A percentile compares a stretch with the other conserved stretches of the same genome.
Evolutionary conservation across 2,888 invertebrate species (phyloP).

Genomic region (Limnephilus rhombicus): DNA sequence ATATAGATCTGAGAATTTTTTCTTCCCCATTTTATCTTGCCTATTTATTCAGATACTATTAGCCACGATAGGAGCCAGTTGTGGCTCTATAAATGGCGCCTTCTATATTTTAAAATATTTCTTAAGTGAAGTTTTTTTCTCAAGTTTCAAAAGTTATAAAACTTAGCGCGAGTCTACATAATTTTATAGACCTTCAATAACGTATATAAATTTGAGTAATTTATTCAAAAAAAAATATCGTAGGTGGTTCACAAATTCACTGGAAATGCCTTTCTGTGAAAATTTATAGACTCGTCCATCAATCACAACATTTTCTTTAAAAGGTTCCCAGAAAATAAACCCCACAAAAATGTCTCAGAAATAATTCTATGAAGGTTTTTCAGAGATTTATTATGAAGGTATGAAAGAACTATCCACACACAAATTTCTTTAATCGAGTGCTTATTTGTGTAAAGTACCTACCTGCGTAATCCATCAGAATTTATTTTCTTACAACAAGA

Average conservation of each 20-base stretch:
- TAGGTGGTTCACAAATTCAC: neutral
- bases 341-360: constrained; percentile 17
- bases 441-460: neutral
- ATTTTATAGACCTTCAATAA: neutral
- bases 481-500: neutral
- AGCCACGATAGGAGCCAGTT: too few relatives aligned
- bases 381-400: neutral
- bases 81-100: too few relatives aligned
- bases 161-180: neutral
- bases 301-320: constrained; percentile 22
- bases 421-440: neutral
- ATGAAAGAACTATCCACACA: neutral
- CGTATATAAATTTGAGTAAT: neutral
- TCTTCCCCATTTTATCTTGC: too few relatives aligned
- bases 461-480: neutral
- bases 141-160: neutral
- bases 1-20: too few relatives aligned
- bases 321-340: neutral
- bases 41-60: too few relatives aligned
- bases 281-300: constrained; percentile 24
- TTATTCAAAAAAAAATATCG: neutral
- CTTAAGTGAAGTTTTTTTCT: too few relatives aligned
- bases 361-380: neutral
- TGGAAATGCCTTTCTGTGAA: neutral
- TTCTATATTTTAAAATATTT: too few relatives aligned